Base-by-base conservation (phyloP, 2,888 invertebrate species). In the Eupithecia abbreviata region DNA sequence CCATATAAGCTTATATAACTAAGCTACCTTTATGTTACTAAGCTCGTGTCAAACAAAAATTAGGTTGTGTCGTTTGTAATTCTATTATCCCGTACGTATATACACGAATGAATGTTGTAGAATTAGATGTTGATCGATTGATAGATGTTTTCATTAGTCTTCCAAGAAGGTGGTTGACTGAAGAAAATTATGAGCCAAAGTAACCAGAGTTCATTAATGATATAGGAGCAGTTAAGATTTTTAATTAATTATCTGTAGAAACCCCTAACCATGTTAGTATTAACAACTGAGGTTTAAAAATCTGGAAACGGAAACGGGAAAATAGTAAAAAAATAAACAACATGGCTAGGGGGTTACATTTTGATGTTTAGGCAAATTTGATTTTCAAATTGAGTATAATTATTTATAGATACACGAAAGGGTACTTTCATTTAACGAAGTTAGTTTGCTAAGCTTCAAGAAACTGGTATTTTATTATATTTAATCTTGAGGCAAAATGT, bases 81-180 rank as follows among this genome's bases (percentile, higher is more conserved):
- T 78, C 71, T 77, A 78, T 80, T 73, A 73, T 80, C 72, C 80
- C 76, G 88, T 90, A 88, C 90, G 90, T 90, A 90, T 62, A 62
- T 90, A 90, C 90, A 90, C 88, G 84, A 69, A 84, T 89, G 90
- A 85, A 83, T 85, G 88, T 90, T 83, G 89, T 85, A 88, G 87
- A 80, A 78, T 65, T 85, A 84, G 84, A 84, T 84, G 83, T 84
- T 85, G 86, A 84, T 77, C 82, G 78, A 71, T 69, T 78, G 78
- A 80, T 83, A 86, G 80, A 81, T 75, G 80, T 85, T 85, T 86
- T 82, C 86, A 88, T 91, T 90, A 88, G 93, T 94, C 93, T 94
- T 94, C 94, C 94, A 93, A 84, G 75, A 85, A 83, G 91, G 87
- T 90, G 92, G 91, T 93, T 88, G 93, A 92, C 92, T 93, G 91